Evolutionary conservation across 2,888 invertebrate species (phyloP).

Genomic region (Drosophila subquinaria): DNA sequence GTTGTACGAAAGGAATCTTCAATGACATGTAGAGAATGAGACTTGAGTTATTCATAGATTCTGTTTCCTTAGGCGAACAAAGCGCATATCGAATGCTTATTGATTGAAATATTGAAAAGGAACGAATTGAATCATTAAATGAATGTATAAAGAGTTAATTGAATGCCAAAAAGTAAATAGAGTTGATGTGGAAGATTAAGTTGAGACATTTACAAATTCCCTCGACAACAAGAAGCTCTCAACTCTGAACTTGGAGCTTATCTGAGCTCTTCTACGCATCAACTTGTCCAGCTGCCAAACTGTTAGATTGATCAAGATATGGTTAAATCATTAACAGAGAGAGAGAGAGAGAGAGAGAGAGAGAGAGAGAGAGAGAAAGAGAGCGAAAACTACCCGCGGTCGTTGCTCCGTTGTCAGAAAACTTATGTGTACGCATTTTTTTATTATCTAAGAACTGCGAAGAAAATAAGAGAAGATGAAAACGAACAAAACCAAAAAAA

Average conservation of each 20-base stretch:
- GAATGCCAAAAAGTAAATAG: conserved; percentile 1
- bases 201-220: conserved; percentile 5
- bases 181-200: background rate
- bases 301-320: conserved; percentile 61
- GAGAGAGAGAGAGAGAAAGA: conserved; percentile 7
- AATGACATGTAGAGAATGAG: conserved; percentile 32
- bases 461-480: conserved; percentile 12
- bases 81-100: conserved; percentile 10
- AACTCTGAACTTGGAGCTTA: conserved; percentile 28
- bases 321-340: conserved; percentile 63
- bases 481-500: background rate
- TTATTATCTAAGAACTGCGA: conserved; percentile 14
- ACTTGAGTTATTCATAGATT: conserved; percentile 40
- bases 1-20: conserved; percentile 27
- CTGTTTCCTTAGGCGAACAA: conserved; percentile 38
- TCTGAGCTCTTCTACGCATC: conserved; percentile 32
- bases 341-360: background rate
- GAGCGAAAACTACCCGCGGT: conserved; percentile 19
- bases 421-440: conserved; percentile 65
- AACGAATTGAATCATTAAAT: conserved; percentile 23
- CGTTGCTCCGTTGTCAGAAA: conserved; percentile 61
- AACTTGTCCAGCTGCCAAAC: conserved; percentile 57
- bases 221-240: background rate
- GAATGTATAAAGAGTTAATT: conserved; percentile 16
- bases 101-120: conserved; percentile 5